Conservation (phyloP, 30 jellyfish, hydroid and myxozoan genomes). For the Nemopilema nomurai region DNA sequence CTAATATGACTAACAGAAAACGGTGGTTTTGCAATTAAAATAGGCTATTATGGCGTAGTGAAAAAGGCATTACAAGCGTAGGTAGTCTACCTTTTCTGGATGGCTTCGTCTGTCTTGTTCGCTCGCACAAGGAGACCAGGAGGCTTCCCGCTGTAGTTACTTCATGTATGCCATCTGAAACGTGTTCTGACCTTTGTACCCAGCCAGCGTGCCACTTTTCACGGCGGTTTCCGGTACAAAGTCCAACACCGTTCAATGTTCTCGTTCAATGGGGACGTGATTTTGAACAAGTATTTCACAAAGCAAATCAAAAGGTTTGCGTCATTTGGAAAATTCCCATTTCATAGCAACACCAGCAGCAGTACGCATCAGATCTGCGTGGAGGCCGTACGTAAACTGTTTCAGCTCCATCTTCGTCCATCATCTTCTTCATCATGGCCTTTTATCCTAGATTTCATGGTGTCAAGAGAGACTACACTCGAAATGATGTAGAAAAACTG, state of each 20-base stretch:
- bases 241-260: slow-evolving; percentile 16
- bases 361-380: neutral
- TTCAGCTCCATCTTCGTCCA: neutral
- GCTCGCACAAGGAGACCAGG: neutral
- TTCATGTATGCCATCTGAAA: slow-evolving; percentile 1
- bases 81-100: neutral
- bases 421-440: slow-evolving; percentile 15
- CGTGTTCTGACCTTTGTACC: slow-evolving; percentile 57
- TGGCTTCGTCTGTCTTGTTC: neutral
- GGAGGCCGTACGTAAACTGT: neutral
- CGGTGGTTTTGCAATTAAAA: no score
- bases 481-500: slow-evolving; percentile 72
- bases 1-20: no score
- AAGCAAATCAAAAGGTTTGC: neutral
- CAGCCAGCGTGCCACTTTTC: slow-evolving; percentile 8
- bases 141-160: neutral
- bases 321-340: neutral
- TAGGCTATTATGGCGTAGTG: no score
- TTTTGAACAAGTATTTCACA: neutral
- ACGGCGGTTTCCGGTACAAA: slow-evolving; percentile 51
- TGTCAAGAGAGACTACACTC: slow-evolving; percentile 79
- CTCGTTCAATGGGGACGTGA: neutral
- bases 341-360: neutral
- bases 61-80: no score
- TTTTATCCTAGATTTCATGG: slow-evolving; percentile 21